Evolutionary conservation across 2,113 vertebrate genomes (phyloP).

Genomic region (Microtus richardsoni): DNA sequence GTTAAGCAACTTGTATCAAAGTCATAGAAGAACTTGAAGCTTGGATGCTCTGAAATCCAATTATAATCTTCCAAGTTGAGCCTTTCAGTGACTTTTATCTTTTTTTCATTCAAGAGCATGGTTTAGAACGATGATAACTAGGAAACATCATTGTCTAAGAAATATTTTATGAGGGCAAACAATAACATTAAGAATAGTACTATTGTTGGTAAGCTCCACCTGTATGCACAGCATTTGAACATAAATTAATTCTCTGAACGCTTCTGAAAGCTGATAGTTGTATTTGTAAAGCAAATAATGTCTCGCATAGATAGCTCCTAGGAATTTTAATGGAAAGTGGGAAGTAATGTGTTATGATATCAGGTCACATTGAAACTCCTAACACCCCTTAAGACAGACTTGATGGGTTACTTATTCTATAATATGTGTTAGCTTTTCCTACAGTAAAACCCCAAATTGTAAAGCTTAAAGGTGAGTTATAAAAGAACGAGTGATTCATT

Average conservation of each 20-base stretch:
- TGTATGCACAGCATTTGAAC: not conserved
- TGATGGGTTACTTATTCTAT: not conserved
- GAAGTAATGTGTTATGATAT: not conserved
- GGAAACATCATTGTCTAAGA: slow-evolving; percentile 25
- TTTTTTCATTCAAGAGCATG: not conserved
- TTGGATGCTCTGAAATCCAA: not conserved
- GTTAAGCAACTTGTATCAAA: not conserved
- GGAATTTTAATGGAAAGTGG: slow-evolving; percentile 6
- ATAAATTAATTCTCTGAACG: not conserved
- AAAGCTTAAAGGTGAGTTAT: not conserved
- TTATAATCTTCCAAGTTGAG: not conserved
- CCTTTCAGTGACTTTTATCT: not conserved
- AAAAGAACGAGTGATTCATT: not conserved
- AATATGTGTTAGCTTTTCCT: not conserved
- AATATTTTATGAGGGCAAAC: slow-evolving; percentile 56
- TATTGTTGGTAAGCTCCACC: not conserved
- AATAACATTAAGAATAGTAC: not conserved
- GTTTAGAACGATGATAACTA: not conserved
- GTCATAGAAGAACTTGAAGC: not conserved
- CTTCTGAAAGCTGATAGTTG: not conserved
- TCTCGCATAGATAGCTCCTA: not conserved
- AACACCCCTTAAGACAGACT: not conserved
- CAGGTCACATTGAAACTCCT: not conserved
- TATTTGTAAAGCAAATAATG: slow-evolving; percentile 40
- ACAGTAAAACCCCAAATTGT: not conserved